phyloP scores from a whole-genome alignment of 2,797 vertebrate species.

The Sebastolobus altivelis region DNA sequence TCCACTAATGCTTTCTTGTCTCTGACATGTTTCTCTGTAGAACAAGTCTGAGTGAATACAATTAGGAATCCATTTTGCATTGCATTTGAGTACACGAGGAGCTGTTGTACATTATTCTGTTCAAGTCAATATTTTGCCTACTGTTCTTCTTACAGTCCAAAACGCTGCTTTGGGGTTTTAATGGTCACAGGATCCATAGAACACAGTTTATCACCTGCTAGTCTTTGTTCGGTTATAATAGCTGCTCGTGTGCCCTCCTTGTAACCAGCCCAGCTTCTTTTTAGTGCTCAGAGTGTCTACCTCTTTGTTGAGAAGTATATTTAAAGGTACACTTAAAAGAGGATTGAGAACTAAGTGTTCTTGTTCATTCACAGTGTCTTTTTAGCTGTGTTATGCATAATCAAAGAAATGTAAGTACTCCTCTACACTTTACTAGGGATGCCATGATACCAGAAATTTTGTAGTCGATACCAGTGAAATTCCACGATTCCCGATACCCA shows the following conservation, averaged over 20 bases:
- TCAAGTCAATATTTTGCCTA: slow-evolving; percentile 15
- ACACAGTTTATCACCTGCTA: slow-evolving; percentile 20
- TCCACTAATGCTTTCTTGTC: slow-evolving; percentile 29
- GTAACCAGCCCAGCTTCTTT: slow-evolving; percentile 42
- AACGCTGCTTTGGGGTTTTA: slow-evolving; percentile 5
- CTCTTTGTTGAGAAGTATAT: slow-evolving; percentile 33
- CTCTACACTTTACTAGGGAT: not conserved
- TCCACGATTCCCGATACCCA: not conserved
- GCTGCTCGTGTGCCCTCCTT: slow-evolving; percentile 48
- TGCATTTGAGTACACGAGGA: slow-evolving; percentile 1
- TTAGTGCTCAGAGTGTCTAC: slow-evolving; percentile 16
- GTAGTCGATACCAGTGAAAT: not conserved
- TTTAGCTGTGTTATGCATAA: slow-evolving; percentile 13
- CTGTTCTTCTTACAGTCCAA: slow-evolving; percentile 25
- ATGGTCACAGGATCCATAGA: slow-evolving; percentile 32
- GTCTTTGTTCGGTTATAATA: slow-evolving; percentile 53
- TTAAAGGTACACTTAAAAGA: slow-evolving; percentile 33
- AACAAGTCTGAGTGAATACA: slow-evolving; percentile 32
- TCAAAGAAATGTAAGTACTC: slow-evolving; percentile 7
- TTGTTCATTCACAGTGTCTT: slow-evolving; percentile 5
- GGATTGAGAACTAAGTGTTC: not conserved
- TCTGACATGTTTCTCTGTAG: slow-evolving; percentile 21
- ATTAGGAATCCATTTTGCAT: slow-evolving; percentile 1
- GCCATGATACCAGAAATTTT: not conserved
- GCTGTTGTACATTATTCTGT: slow-evolving; percentile 8